Base-by-base conservation (phyloP, 2,797 vertebrate species). In the Ambastaia sidthimunki region DNA sequence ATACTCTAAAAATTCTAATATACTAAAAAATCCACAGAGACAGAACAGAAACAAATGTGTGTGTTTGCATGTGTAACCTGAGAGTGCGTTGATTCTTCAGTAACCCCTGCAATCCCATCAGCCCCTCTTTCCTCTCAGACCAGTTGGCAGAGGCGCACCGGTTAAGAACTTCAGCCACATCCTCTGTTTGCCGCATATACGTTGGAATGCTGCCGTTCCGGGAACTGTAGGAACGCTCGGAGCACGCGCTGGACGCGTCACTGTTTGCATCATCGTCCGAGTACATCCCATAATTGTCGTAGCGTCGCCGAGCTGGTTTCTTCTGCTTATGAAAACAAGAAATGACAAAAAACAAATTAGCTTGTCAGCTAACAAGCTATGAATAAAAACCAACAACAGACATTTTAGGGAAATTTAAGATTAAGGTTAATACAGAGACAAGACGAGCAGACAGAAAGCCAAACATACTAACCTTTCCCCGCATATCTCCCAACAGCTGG, bases 401-500 rank as follows among this genome's bases (percentile, higher is more conserved):
- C 9, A 41, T 62, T 13, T 15, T 52, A 19, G 50, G 3, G 69
- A n/a, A 21, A 55, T 50, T 1, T 12, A 65, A 28, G 28, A 18
- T 7, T 68, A 16, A 60, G 23, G 19, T 72, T 47, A 80, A 62
- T 37, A 52, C 12, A 34, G 52, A 83, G 55, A 65, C 25, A 44
- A 69, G 60, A 52, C 23, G 55, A 19, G 25, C 37, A 55, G 67
- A 78, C 67, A 71, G 21, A 77, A 71, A 82, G 68, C 76, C 48
- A 80, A 62, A 72, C 85, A 85, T 71, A 90, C 93, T 93, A 93
- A 99, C 97, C 97, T 99, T 99, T 87, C 95, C 97, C 90, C 96
- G 95, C 90, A 97, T 96, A 95, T 98, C 97, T 96, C 97, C 97
- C 95, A 98, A 97, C 93, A 98, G 96, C 97, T 99, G 97, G 96